These are phyloP conservation scores for Cybosia mesomella DNA, from an alignment of 2,888 invertebrate genomes.

Conservation along the genomic window DNA sequence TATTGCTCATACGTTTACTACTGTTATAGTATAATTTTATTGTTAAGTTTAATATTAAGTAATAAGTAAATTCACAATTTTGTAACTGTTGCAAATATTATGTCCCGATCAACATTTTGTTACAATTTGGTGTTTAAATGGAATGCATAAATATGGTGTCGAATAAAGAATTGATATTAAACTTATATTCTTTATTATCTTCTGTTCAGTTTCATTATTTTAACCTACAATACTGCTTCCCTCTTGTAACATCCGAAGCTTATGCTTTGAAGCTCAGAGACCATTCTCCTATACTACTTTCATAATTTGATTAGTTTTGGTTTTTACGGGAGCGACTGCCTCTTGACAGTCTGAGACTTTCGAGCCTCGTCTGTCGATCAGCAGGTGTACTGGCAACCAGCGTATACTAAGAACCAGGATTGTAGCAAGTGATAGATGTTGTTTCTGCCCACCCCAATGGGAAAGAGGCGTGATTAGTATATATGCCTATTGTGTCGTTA, in stretches of 20 bases:
- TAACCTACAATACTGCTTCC: neutral
- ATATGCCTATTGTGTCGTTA: neutral
- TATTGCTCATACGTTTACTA: constrained; percentile 36
- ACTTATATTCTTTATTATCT: too few species aligned
- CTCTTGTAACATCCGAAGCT: neutral
- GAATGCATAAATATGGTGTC: constrained; percentile 84
- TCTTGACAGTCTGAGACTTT: too few species aligned
- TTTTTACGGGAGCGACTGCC: too few species aligned
- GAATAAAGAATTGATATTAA: constrained; percentile 77
- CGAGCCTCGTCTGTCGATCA: neutral
- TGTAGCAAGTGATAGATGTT: neutral
- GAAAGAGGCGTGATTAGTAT: neutral
- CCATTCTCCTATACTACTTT: too few species aligned
- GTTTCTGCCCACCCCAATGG: too few species aligned
- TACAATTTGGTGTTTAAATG: constrained; percentile 84
- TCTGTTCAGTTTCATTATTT: constrained; percentile 25
- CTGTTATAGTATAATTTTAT: constrained; percentile 43
- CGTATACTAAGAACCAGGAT: neutral
- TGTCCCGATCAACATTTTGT: constrained; percentile 77
- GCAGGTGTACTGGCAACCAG: too few species aligned
- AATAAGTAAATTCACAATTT: constrained; percentile 18
- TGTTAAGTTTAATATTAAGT: constrained; percentile 28
- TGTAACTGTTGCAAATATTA: constrained; percentile 23
- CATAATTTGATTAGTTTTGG: too few species aligned
- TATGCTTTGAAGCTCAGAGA: too few species aligned